These are phyloP conservation scores for Sesia apiformis DNA, from an alignment of 2,888 invertebrate species.

Conservation along the genomic window DNA sequence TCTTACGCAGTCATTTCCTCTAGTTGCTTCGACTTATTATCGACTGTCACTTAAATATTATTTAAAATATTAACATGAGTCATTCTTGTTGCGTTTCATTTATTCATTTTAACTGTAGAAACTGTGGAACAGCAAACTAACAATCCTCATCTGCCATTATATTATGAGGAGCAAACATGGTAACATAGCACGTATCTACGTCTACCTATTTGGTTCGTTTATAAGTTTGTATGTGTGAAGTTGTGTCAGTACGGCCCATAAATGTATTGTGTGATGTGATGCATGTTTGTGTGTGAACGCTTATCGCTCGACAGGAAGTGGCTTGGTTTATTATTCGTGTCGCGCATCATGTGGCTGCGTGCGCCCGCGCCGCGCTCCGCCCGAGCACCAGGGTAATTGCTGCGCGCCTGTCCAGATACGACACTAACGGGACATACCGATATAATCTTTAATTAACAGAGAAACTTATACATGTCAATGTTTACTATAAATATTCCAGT, in stretches of 20 bases:
- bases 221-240: neutral
- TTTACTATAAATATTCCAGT: slow-evolving; percentile 24
- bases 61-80: too few species aligned
- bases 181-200: too few species aligned
- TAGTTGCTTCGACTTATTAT: too few species aligned
- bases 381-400: slow-evolving; percentile 51
- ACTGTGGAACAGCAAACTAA: too few species aligned
- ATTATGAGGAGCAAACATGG: too few species aligned
- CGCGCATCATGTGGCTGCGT: slow-evolving; percentile 63
- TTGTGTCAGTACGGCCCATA: neutral
- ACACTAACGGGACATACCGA: slow-evolving; percentile 52
- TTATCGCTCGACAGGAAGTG: slow-evolving; percentile 70
- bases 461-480: slow-evolving; percentile 29
- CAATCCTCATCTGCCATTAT: too few species aligned
- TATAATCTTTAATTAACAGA: slow-evolving; percentile 52
- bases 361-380: slow-evolving; percentile 25
- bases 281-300: slow-evolving; percentile 41
- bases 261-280: slow-evolving; percentile 1
- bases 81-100: too few species aligned
- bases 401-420: slow-evolving; percentile 12
- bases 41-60: too few species aligned
- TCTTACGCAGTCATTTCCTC: too few species aligned
- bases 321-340: slow-evolving; percentile 72
- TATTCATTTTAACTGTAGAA: too few species aligned
- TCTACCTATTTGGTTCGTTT: neutral